Evolutionary conservation across 1,140 invertebrate genomes (phyloP).

Genomic region (Drosophila parabipectinata): DNA sequence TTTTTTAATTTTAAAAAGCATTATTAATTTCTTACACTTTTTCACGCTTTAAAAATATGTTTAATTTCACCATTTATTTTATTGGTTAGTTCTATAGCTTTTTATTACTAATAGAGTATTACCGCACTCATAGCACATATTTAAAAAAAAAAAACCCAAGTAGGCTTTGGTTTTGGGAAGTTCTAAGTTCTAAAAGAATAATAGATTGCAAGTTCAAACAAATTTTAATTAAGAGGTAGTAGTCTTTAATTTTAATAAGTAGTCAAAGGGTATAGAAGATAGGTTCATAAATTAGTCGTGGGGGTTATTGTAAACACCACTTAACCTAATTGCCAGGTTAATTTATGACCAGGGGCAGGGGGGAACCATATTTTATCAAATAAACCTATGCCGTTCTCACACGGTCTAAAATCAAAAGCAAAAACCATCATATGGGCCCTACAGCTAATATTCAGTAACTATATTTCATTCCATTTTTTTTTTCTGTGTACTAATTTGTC

Average conservation of each 20-base stretch:
- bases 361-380: neutral
- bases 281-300: neutral
- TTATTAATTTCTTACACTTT: too few relatives aligned
- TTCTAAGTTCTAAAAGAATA: neutral
- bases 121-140: neutral
- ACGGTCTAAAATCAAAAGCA: neutral
- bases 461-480: neutral
- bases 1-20: too few relatives aligned
- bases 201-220: neutral
- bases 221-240: neutral
- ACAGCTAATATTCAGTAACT: neutral
- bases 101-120: too few relatives aligned
- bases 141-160: neutral
- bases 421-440: neutral
- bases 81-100: too few relatives aligned
- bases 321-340: neutral
- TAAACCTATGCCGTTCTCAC: neutral
- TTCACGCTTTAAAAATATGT: too few relatives aligned
- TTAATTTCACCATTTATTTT: too few relatives aligned
- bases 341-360: neutral
- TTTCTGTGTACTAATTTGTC: constrained; percentile 17
- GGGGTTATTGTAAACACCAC: too few relatives aligned
- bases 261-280: neutral
- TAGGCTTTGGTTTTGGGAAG: neutral
- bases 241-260: too few relatives aligned